Evolutionary conservation across 2,113 vertebrate genomes (phyloP), one percentile per base, ranked within the genome.

Genomic region (Acrocephalus kingi): DNA sequence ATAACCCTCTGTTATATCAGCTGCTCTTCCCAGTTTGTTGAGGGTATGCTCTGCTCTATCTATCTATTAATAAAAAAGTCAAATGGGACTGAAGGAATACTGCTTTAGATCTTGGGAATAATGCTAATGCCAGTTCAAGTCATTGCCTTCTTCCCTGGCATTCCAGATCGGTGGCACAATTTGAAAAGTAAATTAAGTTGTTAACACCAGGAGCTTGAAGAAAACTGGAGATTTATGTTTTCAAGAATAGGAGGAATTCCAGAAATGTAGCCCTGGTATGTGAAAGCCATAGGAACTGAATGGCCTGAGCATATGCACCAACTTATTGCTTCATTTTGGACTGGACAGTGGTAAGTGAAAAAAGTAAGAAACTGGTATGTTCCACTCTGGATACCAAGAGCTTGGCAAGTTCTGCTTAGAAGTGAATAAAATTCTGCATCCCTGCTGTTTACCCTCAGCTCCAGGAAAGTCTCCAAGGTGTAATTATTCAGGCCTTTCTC

Each of bases 401-500:
- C 69, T 58, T 52, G 9, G 4, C 67, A 56, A 78, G 1, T 61
- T 89, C 76, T 92, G 48, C 64, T 67, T 52, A 71, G 56, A 88
- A 48, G 43, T 71, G 56, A 93, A 86, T 74, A 93, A 93, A 92
- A 92, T 89, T 93, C 37, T 5, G 4, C 37, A 75, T 93, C 31
- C 45, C 33, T 87, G 61, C 72, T 93, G 39, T 89, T 94, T 92
- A 86, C 46, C 43, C 52, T 90, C 52, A 75, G 69, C 55, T 87
- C 43, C 59, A 91, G 69, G 33, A 52, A 78, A 56, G 73, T 75
- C 93, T 94, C 80, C 69, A 84, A 81, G 91, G 91, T 87, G 55
- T 90, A 95, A 95, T 95, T 96, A 94, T 30, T 78, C 73, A 89
- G 77, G 58, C 14, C 83, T 89, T 93, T 80, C 71, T 94, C 6